phyloP scores from a whole-genome alignment of 2,113 vertebrate species.

The Heloderma charlesbogerti region DNA sequence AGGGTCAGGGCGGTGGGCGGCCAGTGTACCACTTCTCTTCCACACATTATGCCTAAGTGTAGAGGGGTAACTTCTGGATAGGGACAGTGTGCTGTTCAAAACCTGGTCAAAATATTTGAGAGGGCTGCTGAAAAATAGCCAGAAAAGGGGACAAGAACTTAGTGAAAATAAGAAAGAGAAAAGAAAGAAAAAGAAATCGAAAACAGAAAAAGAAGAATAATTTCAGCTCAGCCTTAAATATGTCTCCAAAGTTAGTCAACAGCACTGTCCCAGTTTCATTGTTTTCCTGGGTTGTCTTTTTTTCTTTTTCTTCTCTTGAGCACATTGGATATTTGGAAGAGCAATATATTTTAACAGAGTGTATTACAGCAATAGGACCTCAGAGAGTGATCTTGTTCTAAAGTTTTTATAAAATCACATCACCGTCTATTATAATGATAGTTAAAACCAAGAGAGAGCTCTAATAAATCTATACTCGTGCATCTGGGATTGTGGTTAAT shows the following conservation, averaged over 20 bases:
- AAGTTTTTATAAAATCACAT: constrained; percentile 15
- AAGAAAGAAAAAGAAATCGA: neutral
- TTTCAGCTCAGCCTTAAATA: neutral
- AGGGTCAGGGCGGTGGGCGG: too few relatives aligned
- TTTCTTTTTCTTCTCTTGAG: neutral
- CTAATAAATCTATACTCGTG: constrained; percentile 40
- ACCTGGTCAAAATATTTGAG: neutral
- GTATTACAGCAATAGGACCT: constrained; percentile 37
- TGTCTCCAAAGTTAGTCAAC: neutral
- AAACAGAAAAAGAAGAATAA: too few relatives aligned
- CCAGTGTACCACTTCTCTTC: neutral
- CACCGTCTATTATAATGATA: constrained; percentile 24
- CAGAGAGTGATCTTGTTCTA: constrained; percentile 36
- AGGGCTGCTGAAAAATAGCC: neutral
- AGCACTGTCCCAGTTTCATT: neutral
- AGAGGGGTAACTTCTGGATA: neutral
- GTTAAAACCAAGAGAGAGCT: constrained; percentile 36
- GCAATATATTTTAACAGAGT: constrained; percentile 35
- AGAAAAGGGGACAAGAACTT: neutral
- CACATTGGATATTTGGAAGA: constrained; percentile 38
- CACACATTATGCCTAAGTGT: neutral
- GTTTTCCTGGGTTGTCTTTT: neutral
- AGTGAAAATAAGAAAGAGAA: neutral
- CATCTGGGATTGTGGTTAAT: constrained; percentile 45
- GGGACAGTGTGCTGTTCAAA: neutral